Conservation (phyloP, 2,113 vertebrate genomes). For the Puntigrus tetrazona region DNA sequence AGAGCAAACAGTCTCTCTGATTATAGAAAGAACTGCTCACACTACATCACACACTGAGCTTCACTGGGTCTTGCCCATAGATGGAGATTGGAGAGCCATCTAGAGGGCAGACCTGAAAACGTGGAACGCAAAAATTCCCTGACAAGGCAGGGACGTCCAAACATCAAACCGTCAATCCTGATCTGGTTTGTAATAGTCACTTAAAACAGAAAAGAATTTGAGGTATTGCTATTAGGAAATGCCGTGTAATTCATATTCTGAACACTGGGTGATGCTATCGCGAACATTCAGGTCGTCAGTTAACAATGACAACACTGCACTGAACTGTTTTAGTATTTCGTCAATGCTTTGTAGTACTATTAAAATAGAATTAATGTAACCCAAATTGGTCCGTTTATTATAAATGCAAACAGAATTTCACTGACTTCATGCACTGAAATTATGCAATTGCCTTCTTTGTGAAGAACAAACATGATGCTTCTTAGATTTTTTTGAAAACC, state of each 20-base stretch:
- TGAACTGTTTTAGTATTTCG: not conserved
- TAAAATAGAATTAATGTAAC: not conserved
- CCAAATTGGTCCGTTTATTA: not conserved
- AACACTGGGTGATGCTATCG: not conserved
- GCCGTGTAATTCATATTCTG: not conserved
- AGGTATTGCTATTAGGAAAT: not conserved
- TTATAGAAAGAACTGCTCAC: not conserved
- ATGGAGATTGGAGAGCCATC: constrained; percentile 24
- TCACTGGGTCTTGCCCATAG: not conserved
- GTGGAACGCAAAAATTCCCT: not conserved
- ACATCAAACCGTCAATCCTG: not conserved
- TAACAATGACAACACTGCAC: not conserved
- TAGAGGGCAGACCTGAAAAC: constrained; percentile 26
- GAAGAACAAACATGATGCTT: not conserved
- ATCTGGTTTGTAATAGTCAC: not conserved
- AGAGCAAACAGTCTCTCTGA: not conserved
- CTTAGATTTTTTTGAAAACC: not conserved
- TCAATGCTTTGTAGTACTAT: not conserved
- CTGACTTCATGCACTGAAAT: not conserved
- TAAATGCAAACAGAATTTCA: not conserved
- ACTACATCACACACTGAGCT: not conserved
- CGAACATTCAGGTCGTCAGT: not conserved
- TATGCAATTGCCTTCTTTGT: not conserved
- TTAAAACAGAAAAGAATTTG: not conserved
- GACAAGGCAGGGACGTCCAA: not conserved